Conservation (phyloP, 2,113 vertebrate species). For the Mastomys coucha region DNA sequence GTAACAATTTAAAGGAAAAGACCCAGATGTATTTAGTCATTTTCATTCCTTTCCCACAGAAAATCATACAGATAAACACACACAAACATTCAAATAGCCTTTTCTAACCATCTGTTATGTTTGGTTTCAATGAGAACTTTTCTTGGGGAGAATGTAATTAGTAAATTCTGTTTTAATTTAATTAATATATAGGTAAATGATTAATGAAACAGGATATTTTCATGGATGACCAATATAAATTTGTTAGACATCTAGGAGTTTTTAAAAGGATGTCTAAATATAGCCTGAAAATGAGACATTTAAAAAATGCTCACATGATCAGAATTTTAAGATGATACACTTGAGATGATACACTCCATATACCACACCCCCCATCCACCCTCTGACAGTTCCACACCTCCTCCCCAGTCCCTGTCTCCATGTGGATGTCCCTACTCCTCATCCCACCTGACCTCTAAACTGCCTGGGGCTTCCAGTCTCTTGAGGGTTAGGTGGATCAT, state of each 20-base stretch:
- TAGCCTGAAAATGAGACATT: conserved; percentile 47
- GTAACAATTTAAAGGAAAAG: not conserved
- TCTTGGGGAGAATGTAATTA: conserved; percentile 7
- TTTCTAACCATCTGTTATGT: not conserved
- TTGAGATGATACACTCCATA: conserved; percentile 18
- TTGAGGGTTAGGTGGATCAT: no score
- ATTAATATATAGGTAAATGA: not conserved
- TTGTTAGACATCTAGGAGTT: conserved; percentile 23
- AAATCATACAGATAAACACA: not conserved
- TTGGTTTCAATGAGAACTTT: conserved; percentile 32
- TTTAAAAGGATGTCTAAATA: conserved; percentile 42
- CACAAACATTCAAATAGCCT: not conserved
- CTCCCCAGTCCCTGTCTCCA: no score
- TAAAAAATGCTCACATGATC: conserved; percentile 18
- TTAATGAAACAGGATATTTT: not conserved
- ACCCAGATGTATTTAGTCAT: not conserved
- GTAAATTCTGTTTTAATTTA: conserved; percentile 42
- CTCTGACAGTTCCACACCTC: no score
- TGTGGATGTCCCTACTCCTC: no score
- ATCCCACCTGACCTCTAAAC: no score
- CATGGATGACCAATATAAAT: conserved; percentile 10
- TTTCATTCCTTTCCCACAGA: conserved; percentile 38
- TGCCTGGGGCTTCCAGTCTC: no score
- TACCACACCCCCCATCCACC: no score
- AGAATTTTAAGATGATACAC: conserved; percentile 60